These are phyloP conservation scores for Cebidichthys violaceus DNA, from an alignment of 2,113 vertebrate genomes.

Conservation along the genomic window DNA sequence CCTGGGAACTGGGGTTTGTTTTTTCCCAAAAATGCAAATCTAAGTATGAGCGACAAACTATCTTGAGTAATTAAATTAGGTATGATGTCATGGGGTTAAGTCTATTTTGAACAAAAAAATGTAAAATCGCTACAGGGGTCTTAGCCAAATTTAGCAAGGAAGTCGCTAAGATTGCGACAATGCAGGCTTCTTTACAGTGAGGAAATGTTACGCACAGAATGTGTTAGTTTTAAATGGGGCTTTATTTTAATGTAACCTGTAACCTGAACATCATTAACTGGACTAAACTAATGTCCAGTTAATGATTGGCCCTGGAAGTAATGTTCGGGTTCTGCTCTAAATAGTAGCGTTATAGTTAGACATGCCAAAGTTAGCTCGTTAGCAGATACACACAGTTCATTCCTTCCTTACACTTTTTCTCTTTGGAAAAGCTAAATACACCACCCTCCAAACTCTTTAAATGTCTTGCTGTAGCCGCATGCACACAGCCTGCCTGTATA, in stretches of 20 bases:
- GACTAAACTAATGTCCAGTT: background rate
- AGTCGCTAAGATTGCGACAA: background rate
- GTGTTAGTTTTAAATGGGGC: background rate
- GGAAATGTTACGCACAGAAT: background rate
- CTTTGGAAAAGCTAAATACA: background rate
- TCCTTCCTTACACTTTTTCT: background rate
- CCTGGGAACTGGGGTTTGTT: slow-evolving; percentile 10
- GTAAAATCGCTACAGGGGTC: too few species aligned
- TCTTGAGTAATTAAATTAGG: slow-evolving; percentile 57
- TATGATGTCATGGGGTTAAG: slow-evolving; percentile 28
- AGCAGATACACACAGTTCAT: background rate
- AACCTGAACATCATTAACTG: background rate
- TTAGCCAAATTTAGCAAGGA: too few species aligned
- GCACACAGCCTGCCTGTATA: background rate
- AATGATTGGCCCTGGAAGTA: too few species aligned
- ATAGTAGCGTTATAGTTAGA: background rate
- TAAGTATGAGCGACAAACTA: slow-evolving; percentile 28
- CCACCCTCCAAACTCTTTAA: background rate
- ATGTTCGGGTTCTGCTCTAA: background rate
- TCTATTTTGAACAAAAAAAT: too few species aligned
- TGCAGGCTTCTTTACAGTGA: background rate
- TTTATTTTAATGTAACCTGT: background rate
- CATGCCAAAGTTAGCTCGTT: background rate
- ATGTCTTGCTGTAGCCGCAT: background rate
- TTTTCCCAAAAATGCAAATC: slow-evolving; percentile 43